These are phyloP conservation scores for Clusia tigrina DNA, from an alignment of 2,888 invertebrate species.

Conservation along the genomic window DNA sequence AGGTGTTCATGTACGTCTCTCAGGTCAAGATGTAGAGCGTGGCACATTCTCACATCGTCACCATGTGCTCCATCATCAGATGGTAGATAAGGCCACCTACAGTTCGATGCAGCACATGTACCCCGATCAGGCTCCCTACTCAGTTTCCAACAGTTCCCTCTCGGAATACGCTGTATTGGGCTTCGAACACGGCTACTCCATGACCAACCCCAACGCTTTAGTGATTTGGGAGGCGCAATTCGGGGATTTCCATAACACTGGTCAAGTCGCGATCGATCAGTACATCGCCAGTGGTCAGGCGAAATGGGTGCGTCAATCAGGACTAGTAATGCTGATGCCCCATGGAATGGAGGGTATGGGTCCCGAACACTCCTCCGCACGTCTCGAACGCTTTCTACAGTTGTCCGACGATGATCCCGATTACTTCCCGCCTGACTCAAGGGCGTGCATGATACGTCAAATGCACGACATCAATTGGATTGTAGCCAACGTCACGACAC, in stretches of 20 bases:
- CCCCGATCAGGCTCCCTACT: slow-evolving; percentile 95
- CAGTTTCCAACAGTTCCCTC: slow-evolving; percentile 96
- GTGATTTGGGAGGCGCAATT: slow-evolving; percentile 99
- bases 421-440: slow-evolving; percentile 86
- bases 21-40: slow-evolving; percentile 96
- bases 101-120: slow-evolving; percentile 89
- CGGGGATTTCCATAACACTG: slow-evolving; percentile 97
- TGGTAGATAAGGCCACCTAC: slow-evolving; percentile 85
- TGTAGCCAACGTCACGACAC: slow-evolving; percentile 92
- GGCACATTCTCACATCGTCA: slow-evolving; percentile 95
- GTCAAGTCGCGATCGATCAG: slow-evolving; percentile 96
- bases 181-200: slow-evolving; percentile 96
- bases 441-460: slow-evolving; percentile 90
- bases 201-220: slow-evolving; percentile 95
- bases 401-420: slow-evolving; percentile 96
- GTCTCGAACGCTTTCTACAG: slow-evolving; percentile 81
- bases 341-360: slow-evolving; percentile 99
- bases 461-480: slow-evolving; percentile 96
- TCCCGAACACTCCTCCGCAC: slow-evolving; percentile 72
- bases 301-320: slow-evolving; percentile 97
- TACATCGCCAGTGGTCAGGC: slow-evolving; percentile 91
- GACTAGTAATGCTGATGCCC: slow-evolving; percentile 90
- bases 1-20: slow-evolving; percentile 92
- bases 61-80: slow-evolving; percentile 97
- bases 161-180: slow-evolving; percentile 89